A percentile compares a stretch with the other conserved stretches of the same genome.
Conservation (phyloP, 2,888 invertebrate species). For the Cancer borealis region DNA sequence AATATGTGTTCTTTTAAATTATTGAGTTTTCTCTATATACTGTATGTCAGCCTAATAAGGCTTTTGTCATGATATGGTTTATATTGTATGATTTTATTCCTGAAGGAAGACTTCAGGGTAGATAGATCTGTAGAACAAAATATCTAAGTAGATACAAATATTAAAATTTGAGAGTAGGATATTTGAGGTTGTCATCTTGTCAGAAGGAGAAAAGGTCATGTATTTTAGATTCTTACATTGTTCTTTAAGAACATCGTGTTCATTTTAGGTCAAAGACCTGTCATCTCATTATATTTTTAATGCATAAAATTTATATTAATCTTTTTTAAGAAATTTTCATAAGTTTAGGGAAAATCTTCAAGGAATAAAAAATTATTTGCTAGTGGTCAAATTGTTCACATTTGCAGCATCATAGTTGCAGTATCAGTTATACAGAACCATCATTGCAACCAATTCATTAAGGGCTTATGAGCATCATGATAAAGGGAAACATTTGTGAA, state of each 20-base stretch:
- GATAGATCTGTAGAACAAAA: neutral
- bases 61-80: neutral
- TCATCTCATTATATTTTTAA: constrained; percentile 3
- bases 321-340: neutral
- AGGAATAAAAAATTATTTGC: neutral
- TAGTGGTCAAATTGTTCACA: neutral
- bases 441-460: neutral
- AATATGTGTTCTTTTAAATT: neutral
- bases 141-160: neutral
- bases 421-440: neutral
- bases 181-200: neutral
- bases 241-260: constrained; percentile 25
- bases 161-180: neutral
- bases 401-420: neutral
- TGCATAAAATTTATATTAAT: neutral
- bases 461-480: neutral
- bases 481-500: neutral
- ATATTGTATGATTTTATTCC: neutral
- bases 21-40: neutral
- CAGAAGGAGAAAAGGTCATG: constrained; percentile 7
- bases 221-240: neutral
- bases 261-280: neutral
- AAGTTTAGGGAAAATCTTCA: neutral
- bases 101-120: neutral
- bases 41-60: neutral